A percentile compares a stretch with the other conserved stretches of the same genome.
Conservation (phyloP, 2,888 invertebrate species). For the Yponomeuta plumbellus region DNA sequence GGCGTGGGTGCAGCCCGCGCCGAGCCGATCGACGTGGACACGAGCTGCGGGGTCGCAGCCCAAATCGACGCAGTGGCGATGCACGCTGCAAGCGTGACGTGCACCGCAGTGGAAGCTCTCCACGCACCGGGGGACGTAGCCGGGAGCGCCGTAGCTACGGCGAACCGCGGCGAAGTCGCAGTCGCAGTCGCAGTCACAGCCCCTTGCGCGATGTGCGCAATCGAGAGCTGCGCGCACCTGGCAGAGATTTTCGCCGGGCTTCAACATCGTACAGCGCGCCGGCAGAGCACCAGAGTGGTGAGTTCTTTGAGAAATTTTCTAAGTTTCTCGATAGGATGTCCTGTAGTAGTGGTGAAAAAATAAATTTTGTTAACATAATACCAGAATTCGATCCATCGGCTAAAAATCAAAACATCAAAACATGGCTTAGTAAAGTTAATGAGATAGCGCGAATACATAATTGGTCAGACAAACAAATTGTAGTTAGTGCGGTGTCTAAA, state of each 20-base stretch:
- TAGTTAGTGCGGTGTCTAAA: conserved; percentile 18
- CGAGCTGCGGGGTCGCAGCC: neutral
- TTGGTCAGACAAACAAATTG: conserved; percentile 14
- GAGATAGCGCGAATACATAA: conserved; percentile 15
- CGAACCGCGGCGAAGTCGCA: neutral
- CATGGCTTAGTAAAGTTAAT: conserved; percentile 17
- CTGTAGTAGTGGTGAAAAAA: neutral
- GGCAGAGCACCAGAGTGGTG: neutral
- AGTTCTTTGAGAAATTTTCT: neutral
- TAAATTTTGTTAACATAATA: conserved; percentile 6
- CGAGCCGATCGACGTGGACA: neutral
- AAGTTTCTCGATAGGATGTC: neutral
- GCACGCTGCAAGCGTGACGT: neutral
- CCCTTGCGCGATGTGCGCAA: neutral
- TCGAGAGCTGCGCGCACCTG: neutral
- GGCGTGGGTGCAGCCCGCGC: too few species aligned
- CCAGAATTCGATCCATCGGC: conserved; percentile 15
- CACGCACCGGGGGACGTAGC: neutral
- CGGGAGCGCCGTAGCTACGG: neutral
- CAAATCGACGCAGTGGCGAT: neutral
- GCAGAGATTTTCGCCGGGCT: neutral
- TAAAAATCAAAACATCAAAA: conserved; percentile 12
- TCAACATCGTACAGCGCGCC: neutral
- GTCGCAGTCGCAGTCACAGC: neutral
- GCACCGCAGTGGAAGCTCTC: neutral